Base-by-base conservation (phyloP, 64 coral and sea anemone genomes). In the Actinia equina region DNA sequence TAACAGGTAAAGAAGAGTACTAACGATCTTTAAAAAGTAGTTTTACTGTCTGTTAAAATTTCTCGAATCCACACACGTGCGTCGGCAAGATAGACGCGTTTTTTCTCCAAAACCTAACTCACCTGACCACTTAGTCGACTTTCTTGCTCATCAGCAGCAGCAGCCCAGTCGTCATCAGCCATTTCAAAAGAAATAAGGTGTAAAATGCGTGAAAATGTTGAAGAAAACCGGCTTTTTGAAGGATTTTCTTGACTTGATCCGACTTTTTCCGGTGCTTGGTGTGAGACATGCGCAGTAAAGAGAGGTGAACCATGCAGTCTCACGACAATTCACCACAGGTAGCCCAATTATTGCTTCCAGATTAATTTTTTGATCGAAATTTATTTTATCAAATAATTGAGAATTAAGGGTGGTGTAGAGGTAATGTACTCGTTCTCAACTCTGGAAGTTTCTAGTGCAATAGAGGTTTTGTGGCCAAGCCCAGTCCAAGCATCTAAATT, bases 81-180 rank as follows among this genome's bases (percentile, higher is more conserved):
- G 49, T 3, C 78, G 11, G 2, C 77, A 44, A 81, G 49, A 49
- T 52, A 7, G 49, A 52, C 42, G 49, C 78, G 52, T 19, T 49
- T 52, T 12, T 74, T 41, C 26, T 74, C 41, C 26, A 7, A 30
- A 57, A 57, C 8, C 45, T 5, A 43, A 85, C 83, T 52, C 25
- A 93, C 91, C 71, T 89, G 61, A 0, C 91, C 77, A 87, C 71
- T 54, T 20, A 88, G 57, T 27, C 82, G 86, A 20, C 74, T 62
- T 54, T 93, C 91, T 52, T 93, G 91, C 27, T 93, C 91, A 20
- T 93, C 87, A 9, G 85, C 91, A 84, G 87, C 91, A 5, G 91
- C 91, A 25, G 86, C 91, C 91, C 91, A 93, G 82, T 93, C 91
- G 84, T 93, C 91, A 49, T 93, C 87, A 26, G 86, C 86, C 90